Evolutionary conservation across 2,888 invertebrate species (phyloP), one percentile per base, ranked within the genome.

Genomic region (Plagodis pulveraria): DNA sequence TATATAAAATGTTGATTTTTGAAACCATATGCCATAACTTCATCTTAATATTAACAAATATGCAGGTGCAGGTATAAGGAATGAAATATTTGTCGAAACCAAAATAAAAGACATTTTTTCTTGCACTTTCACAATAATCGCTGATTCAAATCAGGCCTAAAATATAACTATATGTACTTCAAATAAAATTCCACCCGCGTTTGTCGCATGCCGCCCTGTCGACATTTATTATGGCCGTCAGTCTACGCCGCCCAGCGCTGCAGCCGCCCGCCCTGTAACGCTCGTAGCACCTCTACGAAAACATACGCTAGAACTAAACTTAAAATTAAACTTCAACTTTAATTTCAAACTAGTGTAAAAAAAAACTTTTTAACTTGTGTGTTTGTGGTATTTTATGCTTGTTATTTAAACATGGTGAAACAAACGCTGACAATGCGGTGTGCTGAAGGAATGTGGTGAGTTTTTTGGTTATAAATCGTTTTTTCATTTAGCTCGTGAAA

Each of bases 211-310:
- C 32, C 42, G 12, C n/a, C 38, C 42, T 42, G 10, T 33, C 47
- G 42, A 12, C 48, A 32, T 4, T 10, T 35, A 22, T 34, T 22
- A 32, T 32, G 43, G 53, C 46, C 62, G 73, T 63, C 73, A 78
- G 80, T 80, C 67, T 75, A 73, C 70, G 74, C 70, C 66, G 68
- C 55, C 57, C 62, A 75, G 78, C 77, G 70, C 48, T 58, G 80
- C 81, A 83, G 81, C 68, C 74, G 60, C 77, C 70, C 83, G 88
- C 71, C 62, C 63, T 77, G 81, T 80, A 78, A 73, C 79, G 73
- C 40, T 11, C 68, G 79, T 72, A 68, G 66, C 59, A 49, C 56
- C 50, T 58, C 76, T 76, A 76, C 76, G 69, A 63, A 58, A 56
- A 52, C 57, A 65, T 69, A 67, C 22, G 22, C 22, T 60, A 34